Percentiles rank a stretch among this genome's conserved stretches.
These are phyloP conservation scores for Callaeas wilsoni DNA, from an alignment of 2,113 vertebrate species.

Conservation along the genomic window DNA sequence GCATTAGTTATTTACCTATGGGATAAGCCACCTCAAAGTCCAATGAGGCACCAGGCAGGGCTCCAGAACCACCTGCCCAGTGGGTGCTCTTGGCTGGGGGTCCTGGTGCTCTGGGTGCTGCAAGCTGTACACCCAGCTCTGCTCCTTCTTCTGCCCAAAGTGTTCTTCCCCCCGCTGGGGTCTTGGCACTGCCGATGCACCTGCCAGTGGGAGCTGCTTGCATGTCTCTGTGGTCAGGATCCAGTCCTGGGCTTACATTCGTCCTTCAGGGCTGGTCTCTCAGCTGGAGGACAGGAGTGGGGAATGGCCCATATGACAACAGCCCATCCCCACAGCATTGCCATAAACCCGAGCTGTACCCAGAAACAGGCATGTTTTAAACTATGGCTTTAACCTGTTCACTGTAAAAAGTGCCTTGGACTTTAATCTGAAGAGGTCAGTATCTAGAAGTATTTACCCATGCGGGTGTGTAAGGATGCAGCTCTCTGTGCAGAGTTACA, in stretches of 20 bases:
- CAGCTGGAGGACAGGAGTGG: not conserved
- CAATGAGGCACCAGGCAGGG: not conserved
- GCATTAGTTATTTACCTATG: not conserved
- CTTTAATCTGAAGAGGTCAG: slow-evolving; percentile 79
- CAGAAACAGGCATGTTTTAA: slow-evolving; percentile 74
- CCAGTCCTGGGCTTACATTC: not conserved
- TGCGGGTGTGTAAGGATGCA: slow-evolving; percentile 68
- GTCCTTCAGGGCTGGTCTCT: not conserved
- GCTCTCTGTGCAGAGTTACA: slow-evolving; percentile 60
- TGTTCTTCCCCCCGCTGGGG: not conserved
- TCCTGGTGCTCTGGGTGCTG: not conserved
- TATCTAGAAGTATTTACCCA: slow-evolving; percentile 66
- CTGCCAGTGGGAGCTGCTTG: not conserved
- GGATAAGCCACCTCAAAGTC: not conserved
- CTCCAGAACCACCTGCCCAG: not conserved
- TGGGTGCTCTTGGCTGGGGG: not conserved
- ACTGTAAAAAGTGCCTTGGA: slow-evolving; percentile 85
- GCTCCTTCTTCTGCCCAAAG: not conserved
- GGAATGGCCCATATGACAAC: not conserved
- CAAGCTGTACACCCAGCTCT: not conserved
- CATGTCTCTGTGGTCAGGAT: not conserved
- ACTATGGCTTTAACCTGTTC: slow-evolving; percentile 83
- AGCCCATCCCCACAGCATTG: not conserved
- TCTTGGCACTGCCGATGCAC: not conserved
- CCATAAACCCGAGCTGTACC: slow-evolving; percentile 55